These are phyloP conservation scores for Scalopus aquaticus DNA, from an alignment of 2,113 vertebrate species.

Conservation along the genomic window DNA sequence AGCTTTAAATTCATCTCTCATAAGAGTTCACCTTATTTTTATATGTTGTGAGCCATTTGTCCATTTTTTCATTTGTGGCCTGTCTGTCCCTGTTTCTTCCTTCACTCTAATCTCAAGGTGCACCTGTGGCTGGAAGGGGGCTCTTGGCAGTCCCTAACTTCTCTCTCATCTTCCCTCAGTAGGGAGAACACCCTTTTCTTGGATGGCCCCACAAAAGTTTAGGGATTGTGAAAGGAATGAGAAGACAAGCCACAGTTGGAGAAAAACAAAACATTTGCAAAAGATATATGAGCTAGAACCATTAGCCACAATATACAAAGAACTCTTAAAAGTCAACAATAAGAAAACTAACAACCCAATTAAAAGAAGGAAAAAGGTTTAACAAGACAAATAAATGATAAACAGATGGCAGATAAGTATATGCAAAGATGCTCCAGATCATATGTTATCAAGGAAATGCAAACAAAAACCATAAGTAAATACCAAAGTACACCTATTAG, in stretches of 20 bases:
- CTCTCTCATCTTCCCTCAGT: background rate
- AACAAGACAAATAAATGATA: background rate
- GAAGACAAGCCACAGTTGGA: background rate
- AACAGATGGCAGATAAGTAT: background rate
- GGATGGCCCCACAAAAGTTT: background rate
- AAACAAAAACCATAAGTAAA: background rate
- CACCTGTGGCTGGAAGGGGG: background rate
- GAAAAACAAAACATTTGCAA: background rate
- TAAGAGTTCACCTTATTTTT: background rate
- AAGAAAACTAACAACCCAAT: background rate
- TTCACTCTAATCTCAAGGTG: background rate
- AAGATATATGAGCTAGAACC: background rate
- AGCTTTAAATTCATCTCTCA: slow-evolving; percentile 12
- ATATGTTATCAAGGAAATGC: background rate
- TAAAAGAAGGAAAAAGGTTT: no score
- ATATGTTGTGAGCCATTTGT: background rate
- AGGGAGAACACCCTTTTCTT: background rate
- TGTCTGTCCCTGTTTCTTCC: background rate
- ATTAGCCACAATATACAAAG: background rate
- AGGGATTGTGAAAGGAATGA: background rate
- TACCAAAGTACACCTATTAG: background rate
- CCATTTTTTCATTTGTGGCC: background rate
- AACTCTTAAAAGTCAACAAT: background rate
- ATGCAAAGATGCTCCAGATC: background rate
- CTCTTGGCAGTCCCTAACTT: background rate